phyloP scores from a whole-genome alignment of 2,113 vertebrate species.

The Octodon degus region DNA sequence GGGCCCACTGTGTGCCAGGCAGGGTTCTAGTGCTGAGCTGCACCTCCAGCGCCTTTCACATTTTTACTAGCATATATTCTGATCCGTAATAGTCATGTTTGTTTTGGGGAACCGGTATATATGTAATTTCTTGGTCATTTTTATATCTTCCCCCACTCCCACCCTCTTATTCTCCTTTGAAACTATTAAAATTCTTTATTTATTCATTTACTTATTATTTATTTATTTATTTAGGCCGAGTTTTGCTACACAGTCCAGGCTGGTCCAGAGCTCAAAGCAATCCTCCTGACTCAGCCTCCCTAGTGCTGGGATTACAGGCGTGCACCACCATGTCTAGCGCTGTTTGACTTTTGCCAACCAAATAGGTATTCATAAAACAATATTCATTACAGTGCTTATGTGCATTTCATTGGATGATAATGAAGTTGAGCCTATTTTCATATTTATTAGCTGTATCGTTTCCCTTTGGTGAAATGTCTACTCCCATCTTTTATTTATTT shows the following conservation, averaged over 20 bases:
- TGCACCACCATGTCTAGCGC: not conserved
- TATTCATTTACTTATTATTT: not conserved
- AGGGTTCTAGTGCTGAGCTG: not conserved
- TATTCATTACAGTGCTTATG: not conserved
- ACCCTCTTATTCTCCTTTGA: not conserved
- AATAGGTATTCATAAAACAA: not conserved
- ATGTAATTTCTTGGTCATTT: not conserved
- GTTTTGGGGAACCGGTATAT: not conserved
- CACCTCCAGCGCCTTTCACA: not conserved
- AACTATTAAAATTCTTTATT: not conserved
- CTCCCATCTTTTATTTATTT: not conserved
- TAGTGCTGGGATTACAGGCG: not conserved
- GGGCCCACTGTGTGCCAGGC: not conserved
- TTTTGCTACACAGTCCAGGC: not conserved
- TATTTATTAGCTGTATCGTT: not conserved
- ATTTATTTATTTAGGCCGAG: not conserved
- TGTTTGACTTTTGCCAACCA: not conserved
- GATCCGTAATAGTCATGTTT: not conserved
- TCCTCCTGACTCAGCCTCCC: not conserved
- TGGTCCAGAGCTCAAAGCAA: not conserved
- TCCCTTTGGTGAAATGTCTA: not conserved
- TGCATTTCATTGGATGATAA: slow-evolving; percentile 12
- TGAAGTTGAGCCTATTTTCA: not conserved
- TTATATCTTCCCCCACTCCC: not conserved
- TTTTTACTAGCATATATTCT: not conserved